phyloP scores from a whole-genome alignment of 2,797 vertebrate genomes.

The Enteromius afrohamiltoni region DNA sequence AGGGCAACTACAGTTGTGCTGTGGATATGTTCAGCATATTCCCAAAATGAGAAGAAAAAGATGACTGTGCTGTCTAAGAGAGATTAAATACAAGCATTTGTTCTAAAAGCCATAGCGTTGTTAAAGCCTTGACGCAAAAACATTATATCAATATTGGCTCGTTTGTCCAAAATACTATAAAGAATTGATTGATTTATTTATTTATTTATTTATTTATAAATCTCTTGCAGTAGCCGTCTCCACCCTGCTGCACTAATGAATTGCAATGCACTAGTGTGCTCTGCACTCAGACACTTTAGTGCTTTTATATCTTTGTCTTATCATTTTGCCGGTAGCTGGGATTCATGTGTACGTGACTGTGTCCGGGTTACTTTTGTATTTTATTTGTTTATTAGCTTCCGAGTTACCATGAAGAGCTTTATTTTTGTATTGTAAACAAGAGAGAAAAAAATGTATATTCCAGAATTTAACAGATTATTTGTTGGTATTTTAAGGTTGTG shows the following conservation, averaged over 20 bases:
- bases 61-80: not conserved
- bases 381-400: not conserved
- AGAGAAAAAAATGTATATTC: not conserved
- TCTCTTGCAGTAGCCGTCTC: conserved; percentile 12
- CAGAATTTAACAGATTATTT: not conserved
- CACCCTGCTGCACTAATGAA: conserved; percentile 29
- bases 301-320: conserved; percentile 13
- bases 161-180: not conserved
- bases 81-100: not conserved
- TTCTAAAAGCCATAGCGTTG: not conserved
- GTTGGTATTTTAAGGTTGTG: not conserved
- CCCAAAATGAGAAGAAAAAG: not conserved
- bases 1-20: not conserved
- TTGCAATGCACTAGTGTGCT: not conserved
- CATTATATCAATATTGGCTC: not conserved
- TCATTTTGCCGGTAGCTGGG: not conserved
- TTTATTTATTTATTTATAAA: not conserved
- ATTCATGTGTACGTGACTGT: not conserved
- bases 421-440: not conserved
- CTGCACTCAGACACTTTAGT: not conserved
- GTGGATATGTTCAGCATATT: not conserved
- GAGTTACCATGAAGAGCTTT: not conserved
- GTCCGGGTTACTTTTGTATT: too few species aligned
- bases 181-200: not conserved
- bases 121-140: not conserved